Percentiles rank a stretch among this genome's conserved stretches.
phyloP scores from a whole-genome alignment of 2,113 vertebrate genomes.

The Coracopsis vasa region DNA sequence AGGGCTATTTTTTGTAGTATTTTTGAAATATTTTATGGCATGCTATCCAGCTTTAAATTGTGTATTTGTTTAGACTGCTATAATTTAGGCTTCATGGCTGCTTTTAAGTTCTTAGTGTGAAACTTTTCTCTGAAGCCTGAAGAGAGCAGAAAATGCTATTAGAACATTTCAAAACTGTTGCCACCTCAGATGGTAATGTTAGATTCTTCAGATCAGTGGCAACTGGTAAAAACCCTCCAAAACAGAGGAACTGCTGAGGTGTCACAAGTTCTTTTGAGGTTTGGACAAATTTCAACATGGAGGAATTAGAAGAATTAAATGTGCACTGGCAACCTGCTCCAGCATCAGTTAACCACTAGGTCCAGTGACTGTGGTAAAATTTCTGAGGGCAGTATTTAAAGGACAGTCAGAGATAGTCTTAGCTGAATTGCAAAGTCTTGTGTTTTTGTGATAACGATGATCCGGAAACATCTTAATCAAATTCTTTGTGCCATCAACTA shows the following conservation, averaged over 20 bases:
- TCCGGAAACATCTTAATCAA: background rate
- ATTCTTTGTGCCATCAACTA: background rate
- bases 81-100: background rate
- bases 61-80: background rate
- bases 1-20: background rate
- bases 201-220: background rate
- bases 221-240: background rate
- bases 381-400: background rate
- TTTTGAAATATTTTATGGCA: background rate
- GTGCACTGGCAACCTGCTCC: background rate
- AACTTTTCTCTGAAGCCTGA: background rate
- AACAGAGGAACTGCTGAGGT: background rate
- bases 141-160: background rate
- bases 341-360: background rate
- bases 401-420: background rate
- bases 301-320: background rate
- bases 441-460: background rate
- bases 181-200: background rate
- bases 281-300: background rate
- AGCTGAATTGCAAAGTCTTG: background rate
- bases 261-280: background rate
- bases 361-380: background rate
- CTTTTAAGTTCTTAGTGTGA: background rate
- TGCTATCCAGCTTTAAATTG: background rate
- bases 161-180: background rate